Evolutionary conservation across 2,797 vertebrate species (phyloP).

Genomic region (Phaenicophaeus curvirostris): DNA sequence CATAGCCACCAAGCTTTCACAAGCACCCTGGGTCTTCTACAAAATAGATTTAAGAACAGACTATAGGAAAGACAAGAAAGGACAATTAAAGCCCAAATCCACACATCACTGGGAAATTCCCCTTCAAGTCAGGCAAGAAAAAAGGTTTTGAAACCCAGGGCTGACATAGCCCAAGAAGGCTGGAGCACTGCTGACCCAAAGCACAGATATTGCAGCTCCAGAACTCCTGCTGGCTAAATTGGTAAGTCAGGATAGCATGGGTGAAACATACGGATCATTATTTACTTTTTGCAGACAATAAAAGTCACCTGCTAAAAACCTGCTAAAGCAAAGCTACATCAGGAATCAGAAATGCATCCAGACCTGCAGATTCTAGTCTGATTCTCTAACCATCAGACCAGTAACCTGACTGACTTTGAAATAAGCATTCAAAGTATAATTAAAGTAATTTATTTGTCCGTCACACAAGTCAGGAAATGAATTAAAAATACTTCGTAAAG

Average conservation of each 20-base stretch:
- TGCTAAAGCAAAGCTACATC: neutral
- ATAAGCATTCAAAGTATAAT: neutral
- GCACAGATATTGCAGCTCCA: neutral
- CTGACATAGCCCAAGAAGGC: neutral
- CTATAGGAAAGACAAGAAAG: neutral
- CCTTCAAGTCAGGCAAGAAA: neutral
- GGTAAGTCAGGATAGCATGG: neutral
- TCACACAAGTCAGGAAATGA: neutral
- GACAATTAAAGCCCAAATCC: neutral
- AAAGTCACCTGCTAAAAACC: neutral
- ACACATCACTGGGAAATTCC: neutral
- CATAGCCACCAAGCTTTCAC: neutral
- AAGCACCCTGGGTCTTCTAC: accelerated
- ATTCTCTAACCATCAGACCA: neutral
- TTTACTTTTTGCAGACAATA: neutral
- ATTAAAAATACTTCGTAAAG: neutral
- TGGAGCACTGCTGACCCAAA: neutral
- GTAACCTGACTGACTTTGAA: neutral
- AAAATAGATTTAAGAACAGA: neutral
- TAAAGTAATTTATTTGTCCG: neutral
- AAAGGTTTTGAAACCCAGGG: neutral
- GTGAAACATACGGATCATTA: neutral
- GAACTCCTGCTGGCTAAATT: neutral
- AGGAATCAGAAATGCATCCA: neutral
- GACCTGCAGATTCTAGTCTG: neutral